phyloP scores from a whole-genome alignment of 2,888 invertebrate genomes.

The Autographa gamma region DNA sequence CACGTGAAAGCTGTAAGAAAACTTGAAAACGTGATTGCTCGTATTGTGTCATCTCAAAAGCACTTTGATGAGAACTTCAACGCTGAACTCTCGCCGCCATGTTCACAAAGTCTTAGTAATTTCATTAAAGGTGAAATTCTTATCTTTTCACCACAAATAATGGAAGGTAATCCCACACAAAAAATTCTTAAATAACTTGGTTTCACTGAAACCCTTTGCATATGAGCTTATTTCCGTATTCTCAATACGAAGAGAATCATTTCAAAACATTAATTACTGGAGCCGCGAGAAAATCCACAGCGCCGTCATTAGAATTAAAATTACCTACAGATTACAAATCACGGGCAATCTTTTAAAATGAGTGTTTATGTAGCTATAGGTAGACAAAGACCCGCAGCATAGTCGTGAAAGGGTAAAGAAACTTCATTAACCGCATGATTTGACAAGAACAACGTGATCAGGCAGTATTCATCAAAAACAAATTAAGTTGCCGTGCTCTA shows the following conservation, averaged over 20 bases:
- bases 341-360: constrained; percentile 13
- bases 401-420: constrained; percentile 65
- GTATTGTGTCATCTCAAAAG: constrained; percentile 78
- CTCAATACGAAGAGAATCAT: background rate
- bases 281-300: background rate
- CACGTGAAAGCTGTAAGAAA: constrained; percentile 30
- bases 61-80: constrained; percentile 74
- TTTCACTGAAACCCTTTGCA: too few species aligned
- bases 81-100: constrained; percentile 44
- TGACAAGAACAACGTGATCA: constrained; percentile 81
- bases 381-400: constrained; percentile 26
- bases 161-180: background rate
- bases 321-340: constrained; percentile 2
- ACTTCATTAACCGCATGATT: constrained; percentile 85
- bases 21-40: constrained; percentile 69
- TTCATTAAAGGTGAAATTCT: constrained; percentile 29
- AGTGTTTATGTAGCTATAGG: constrained; percentile 16
- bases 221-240: background rate
- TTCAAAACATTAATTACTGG: background rate
- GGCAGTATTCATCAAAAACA: constrained; percentile 81
- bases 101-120: constrained; percentile 31
- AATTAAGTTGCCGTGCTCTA: constrained; percentile 75
- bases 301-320: background rate
- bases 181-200: too few species aligned
- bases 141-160: background rate